phyloP scores from a whole-genome alignment of 2,113 vertebrate species.

The Engraulis encrasicolus region DNA sequence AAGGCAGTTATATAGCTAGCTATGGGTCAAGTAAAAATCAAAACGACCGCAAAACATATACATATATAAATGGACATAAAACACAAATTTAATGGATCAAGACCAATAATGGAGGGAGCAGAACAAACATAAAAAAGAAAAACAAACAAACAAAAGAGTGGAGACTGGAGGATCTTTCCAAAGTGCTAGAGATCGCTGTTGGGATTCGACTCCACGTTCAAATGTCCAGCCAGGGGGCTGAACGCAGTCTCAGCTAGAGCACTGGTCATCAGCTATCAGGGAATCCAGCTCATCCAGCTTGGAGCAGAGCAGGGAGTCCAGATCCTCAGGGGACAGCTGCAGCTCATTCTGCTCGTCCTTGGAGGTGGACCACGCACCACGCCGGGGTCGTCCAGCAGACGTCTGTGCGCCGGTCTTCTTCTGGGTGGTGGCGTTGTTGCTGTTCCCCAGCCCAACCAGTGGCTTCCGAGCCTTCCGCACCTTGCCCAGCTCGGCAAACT shows the following conservation, averaged over 20 bases:
- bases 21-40: neutral
- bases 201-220: neutral
- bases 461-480: constrained; percentile 77
- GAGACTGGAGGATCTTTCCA: neutral
- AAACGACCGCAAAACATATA: neutral
- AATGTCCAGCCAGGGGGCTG: neutral
- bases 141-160: neutral
- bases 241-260: constrained; percentile 46
- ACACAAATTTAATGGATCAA: neutral
- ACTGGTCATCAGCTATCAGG: constrained; percentile 64
- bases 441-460: constrained; percentile 52
- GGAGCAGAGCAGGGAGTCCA: constrained; percentile 77
- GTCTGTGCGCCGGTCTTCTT: constrained; percentile 46
- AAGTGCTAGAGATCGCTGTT: neutral
- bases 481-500: constrained; percentile 82
- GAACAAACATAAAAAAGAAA: constrained; percentile 12
- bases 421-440: constrained; percentile 24
- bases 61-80: neutral
- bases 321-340: constrained; percentile 63
- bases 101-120: neutral
- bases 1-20: neutral
- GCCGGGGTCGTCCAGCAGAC: constrained; percentile 60
- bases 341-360: constrained; percentile 57
- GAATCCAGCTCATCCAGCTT: constrained; percentile 72
- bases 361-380: constrained; percentile 55